These are phyloP conservation scores for Halcyon smyrnensis DNA, from an alignment of 2,797 vertebrate genomes.

Conservation along the genomic window DNA sequence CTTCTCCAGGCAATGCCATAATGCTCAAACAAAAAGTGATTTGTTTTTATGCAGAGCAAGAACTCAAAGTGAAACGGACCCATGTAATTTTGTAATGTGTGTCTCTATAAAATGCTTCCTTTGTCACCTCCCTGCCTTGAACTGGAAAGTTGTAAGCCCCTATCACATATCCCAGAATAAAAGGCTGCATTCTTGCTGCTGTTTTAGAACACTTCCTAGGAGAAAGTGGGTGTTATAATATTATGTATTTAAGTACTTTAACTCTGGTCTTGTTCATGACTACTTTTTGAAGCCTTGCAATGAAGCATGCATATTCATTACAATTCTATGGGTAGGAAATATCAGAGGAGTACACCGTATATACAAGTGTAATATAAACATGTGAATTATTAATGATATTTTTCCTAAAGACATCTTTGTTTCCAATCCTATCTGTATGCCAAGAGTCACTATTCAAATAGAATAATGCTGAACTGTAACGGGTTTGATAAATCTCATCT, in stretches of 20 bases:
- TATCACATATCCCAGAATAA: neutral
- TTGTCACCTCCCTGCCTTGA: neutral
- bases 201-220: neutral
- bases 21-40: neutral
- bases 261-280: neutral
- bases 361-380: neutral
- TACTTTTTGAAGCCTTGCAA: neutral
- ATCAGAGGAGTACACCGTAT: rapidly evolving
- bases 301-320: neutral
- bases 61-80: neutral
- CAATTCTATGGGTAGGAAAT: neutral
- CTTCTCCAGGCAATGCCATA: neutral
- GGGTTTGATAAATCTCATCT: slow-evolving; percentile 59
- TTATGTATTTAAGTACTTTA: neutral
- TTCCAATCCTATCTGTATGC: slow-evolving; percentile 33
- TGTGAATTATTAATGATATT: neutral
- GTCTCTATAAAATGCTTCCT: neutral
- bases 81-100: neutral
- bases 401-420: neutral
- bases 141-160: neutral
- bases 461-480: slow-evolving; percentile 59
- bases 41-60: neutral
- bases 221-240: neutral
- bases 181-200: neutral
- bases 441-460: slow-evolving; percentile 50